These are phyloP conservation scores for Syngnathus typhle DNA, from an alignment of 2,113 vertebrate species.

Conservation along the genomic window DNA sequence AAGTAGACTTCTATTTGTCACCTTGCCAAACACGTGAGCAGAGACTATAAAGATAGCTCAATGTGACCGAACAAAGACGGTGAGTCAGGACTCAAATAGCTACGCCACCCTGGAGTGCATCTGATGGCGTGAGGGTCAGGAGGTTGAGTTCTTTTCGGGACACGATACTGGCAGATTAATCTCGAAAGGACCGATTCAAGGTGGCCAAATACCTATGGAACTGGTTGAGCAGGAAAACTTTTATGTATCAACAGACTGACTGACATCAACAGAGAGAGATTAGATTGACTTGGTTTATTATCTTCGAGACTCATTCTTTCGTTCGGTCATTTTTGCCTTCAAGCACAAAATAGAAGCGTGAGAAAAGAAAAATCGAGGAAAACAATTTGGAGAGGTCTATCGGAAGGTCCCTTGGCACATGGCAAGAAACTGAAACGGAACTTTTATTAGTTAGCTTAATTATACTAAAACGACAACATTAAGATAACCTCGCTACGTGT, in stretches of 20 bases:
- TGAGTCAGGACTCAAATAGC: constrained; percentile 51
- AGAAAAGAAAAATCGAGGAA: not conserved
- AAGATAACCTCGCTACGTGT: not conserved
- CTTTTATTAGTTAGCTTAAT: not conserved
- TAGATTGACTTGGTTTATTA: not conserved
- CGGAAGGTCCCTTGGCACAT: no score
- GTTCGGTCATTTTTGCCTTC: not conserved
- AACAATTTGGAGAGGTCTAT: no score
- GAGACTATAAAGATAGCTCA: constrained; percentile 25
- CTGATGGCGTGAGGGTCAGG: constrained; percentile 28
- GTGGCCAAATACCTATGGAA: constrained; percentile 23
- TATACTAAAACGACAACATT: not conserved
- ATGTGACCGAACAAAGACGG: constrained; percentile 45
- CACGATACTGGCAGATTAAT: constrained; percentile 32
- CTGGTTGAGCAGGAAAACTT: constrained; percentile 38
- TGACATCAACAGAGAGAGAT: constrained; percentile 4
- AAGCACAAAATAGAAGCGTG: not conserved
- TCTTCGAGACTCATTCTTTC: not conserved
- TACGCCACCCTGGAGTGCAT: constrained; percentile 34
- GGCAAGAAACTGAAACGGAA: no score
- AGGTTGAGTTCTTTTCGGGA: constrained; percentile 3
- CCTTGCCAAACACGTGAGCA: constrained; percentile 32
- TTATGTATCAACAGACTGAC: constrained; percentile 29
- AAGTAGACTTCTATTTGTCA: constrained; percentile 15
- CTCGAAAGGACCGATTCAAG: not conserved